Evolutionary conservation across 2,888 invertebrate species (phyloP), one percentile per base, ranked within the genome.

Genomic region (Halictus ligatus): DNA sequence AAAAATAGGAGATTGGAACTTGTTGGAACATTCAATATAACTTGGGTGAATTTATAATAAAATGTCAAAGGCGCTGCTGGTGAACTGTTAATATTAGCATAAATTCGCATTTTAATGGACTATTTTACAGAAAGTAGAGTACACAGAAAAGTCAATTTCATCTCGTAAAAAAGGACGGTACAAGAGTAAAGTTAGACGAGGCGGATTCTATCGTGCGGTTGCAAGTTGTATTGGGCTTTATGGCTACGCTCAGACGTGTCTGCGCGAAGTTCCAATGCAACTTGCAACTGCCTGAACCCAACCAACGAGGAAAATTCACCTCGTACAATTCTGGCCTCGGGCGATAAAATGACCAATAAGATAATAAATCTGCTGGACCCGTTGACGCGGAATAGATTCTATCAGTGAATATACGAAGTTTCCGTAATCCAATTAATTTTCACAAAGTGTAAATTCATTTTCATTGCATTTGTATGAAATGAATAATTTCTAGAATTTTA

Each of bases 301-400:
- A 21, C 54, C 54, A 10, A 54, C 54, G 54, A 54, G 54, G 54
- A 54, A 54, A 54, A 54, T 54, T 54, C n/a, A n/a, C 54, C 10
- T n/a, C 54, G n/a, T 54, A 21, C 54, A 54, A 54, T 54, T 54
- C 54, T n/a, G 4, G 54, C 54, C 54, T 54, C 21, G 21, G 54
- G 54, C 54, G 54, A 54, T 54, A n/a, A 54, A 54, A 54, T 54
- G 54, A 54, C 54, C 54, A n/a, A 54, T 54, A 54, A 54, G 54
- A 54, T 54, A 54, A 54, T 54, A n/a, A 54, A n/a, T 54, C 54
- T 54, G 54, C 10, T 54, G 21, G 21, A 54, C 54, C 54, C 21
- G 21, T 21, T 21, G 10, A 54, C 3, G 21, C 54, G 54, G 21
- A 54, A 54, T 21, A 21, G 54, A 54, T n/a, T 54, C 54, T 54